These are phyloP conservation scores for Morone saxatilis DNA, from an alignment of 2,113 vertebrate genomes.

Conservation along the genomic window DNA sequence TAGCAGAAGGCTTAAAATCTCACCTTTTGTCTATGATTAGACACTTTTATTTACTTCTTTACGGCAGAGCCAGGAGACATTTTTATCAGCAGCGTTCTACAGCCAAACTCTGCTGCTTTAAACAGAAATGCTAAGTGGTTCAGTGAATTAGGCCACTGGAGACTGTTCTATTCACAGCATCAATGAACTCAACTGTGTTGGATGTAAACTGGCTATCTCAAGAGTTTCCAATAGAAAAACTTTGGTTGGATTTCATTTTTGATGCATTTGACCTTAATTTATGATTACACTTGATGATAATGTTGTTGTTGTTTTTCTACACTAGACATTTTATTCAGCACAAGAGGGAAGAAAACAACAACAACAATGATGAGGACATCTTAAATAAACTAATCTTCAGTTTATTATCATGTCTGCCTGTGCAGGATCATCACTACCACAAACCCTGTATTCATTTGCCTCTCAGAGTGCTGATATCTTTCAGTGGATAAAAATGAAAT, in stretches of 20 bases:
- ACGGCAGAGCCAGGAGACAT: constrained; percentile 34
- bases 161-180: constrained; percentile 53
- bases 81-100: constrained; percentile 39
- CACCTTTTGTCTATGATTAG: constrained; percentile 41
- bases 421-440: no score
- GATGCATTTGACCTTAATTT: neutral
- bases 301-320: neutral
- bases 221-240: constrained; percentile 25
- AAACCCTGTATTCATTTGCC: no score
- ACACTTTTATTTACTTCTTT: constrained; percentile 29
- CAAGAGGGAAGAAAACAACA: neutral
- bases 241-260: constrained; percentile 18
- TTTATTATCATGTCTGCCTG: neutral
- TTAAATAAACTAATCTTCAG: neutral
- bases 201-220: constrained; percentile 56
- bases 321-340: constrained; percentile 4
- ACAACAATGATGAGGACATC: neutral
- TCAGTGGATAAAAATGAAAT: constrained; percentile 15
- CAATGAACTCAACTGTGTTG: constrained; percentile 57
- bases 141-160: constrained; percentile 54
- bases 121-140: constrained; percentile 36
- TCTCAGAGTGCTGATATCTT: neutral
- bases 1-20: constrained; percentile 13
- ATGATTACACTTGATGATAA: constrained; percentile 5
- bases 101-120: constrained; percentile 43